Evolutionary conservation across 2,797 vertebrate genomes (phyloP).

Genomic region (Anguilla pacifica): DNA sequence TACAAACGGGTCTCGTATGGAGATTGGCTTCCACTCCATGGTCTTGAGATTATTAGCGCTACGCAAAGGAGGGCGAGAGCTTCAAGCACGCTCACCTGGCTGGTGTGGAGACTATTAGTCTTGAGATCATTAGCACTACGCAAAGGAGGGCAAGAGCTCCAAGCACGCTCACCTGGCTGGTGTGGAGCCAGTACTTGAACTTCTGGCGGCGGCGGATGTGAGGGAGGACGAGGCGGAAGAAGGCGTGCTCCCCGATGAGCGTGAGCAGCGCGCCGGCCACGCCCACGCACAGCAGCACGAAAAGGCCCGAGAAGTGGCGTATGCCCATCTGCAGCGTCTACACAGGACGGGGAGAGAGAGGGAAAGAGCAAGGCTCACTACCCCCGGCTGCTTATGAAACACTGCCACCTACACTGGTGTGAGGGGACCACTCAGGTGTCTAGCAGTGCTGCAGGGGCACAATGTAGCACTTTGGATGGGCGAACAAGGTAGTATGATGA

Average conservation of each 20-base stretch:
- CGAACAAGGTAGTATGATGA: neutral
- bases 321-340: conserved; percentile 93
- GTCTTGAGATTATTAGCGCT: neutral
- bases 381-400: neutral
- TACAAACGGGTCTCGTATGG: neutral
- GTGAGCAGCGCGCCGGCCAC: conserved; percentile 84
- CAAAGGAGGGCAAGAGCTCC: neutral
- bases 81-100: conserved; percentile 73
- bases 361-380: neutral
- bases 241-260: conserved; percentile 80
- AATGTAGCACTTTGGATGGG: neutral
- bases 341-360: neutral
- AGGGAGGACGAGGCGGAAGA: conserved; percentile 82
- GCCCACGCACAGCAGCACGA: conserved; percentile 85
- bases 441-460: neutral
- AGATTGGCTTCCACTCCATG: neutral
- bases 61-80: no score
- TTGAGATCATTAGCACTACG: neutral
- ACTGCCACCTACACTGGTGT: neutral
- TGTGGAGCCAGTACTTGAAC: conserved; percentile 91
- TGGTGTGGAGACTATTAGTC: conserved; percentile 74
- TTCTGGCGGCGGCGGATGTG: conserved; percentile 78
- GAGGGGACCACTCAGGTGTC: no score
- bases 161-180: conserved; percentile 78
- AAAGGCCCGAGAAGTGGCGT: conserved; percentile 88